These are phyloP conservation scores for Dryocosmus kuriphilus DNA, from an alignment of 2,888 invertebrate species.

Conservation along the genomic window DNA sequence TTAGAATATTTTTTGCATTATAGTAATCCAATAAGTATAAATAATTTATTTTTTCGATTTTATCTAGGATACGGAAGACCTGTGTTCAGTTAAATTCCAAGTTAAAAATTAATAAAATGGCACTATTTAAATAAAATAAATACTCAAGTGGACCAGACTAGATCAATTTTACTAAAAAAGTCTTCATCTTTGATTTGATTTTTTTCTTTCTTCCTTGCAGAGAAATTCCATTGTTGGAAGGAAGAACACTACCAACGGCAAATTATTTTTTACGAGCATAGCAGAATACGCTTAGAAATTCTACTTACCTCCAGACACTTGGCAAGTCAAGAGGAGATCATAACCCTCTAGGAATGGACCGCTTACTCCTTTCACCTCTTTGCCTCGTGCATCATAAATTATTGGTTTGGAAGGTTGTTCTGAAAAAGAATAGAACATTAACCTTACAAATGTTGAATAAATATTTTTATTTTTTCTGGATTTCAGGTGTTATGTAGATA, in stretches of 20 bases:
- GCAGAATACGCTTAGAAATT: conserved; percentile 3
- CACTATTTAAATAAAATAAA: too few species aligned
- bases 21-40: too few species aligned
- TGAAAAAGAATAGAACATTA: conserved; percentile 77
- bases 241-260: not conserved
- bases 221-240: not conserved
- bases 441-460: too few species aligned
- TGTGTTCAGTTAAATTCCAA: too few species aligned
- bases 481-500: not conserved
- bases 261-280: not conserved
- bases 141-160: too few species aligned
- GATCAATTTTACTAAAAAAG: too few species aligned
- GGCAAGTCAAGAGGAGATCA: conserved; percentile 89
- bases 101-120: too few species aligned
- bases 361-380: conserved; percentile 87
- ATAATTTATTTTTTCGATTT: too few species aligned
- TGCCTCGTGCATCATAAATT: conserved; percentile 90
- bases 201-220: not conserved
- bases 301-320: conserved; percentile 90
- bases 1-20: too few species aligned
- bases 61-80: too few species aligned
- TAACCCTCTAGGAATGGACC: conserved; percentile 94
- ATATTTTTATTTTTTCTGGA: too few species aligned
- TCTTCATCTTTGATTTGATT: not conserved
- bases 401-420: conserved; percentile 89